phyloP scores from a whole-genome alignment of 1,140 invertebrate genomes.

The Trichonephila inaurata region DNA sequence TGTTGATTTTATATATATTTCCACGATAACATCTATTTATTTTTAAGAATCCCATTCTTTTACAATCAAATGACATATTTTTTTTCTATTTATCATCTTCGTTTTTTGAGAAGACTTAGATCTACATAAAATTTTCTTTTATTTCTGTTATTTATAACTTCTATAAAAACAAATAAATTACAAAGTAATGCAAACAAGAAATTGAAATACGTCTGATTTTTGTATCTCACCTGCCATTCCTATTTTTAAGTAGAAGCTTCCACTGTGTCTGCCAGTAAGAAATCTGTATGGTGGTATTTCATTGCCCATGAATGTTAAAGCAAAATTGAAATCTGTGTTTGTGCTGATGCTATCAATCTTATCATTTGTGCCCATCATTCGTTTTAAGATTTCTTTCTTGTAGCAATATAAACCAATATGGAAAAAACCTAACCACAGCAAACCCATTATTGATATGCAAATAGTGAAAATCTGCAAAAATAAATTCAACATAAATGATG shows the following conservation, averaged over 20 bases:
- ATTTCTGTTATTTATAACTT: no score
- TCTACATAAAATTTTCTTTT: no score
- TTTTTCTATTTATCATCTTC: no score
- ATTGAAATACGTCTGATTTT: no score
- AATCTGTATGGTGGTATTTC: conserved; percentile 79
- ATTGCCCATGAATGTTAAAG: conserved; percentile 30
- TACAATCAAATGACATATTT: no score
- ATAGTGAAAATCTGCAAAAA: conserved; percentile 69
- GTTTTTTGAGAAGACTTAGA: no score
- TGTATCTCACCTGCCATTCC: conserved; percentile 85
- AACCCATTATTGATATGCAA: conserved; percentile 50
- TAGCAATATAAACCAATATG: conserved; percentile 75
- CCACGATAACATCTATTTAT: no score
- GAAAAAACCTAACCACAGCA: conserved; percentile 75
- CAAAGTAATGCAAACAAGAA: no score
- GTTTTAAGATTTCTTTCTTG: conserved; percentile 64
- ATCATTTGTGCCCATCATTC: conserved; percentile 5
- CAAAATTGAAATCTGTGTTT: conserved; percentile 62
- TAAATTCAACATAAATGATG: not conserved
- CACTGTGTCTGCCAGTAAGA: conserved; percentile 84
- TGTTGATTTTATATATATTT: no score
- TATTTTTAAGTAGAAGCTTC: conserved; percentile 87
- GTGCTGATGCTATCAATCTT: conserved; percentile 61
- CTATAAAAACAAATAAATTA: no score
- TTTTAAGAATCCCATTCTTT: no score